Base-by-base conservation (phyloP, 1,140 invertebrate genomes). In the Zaprionus capensis region DNA sequence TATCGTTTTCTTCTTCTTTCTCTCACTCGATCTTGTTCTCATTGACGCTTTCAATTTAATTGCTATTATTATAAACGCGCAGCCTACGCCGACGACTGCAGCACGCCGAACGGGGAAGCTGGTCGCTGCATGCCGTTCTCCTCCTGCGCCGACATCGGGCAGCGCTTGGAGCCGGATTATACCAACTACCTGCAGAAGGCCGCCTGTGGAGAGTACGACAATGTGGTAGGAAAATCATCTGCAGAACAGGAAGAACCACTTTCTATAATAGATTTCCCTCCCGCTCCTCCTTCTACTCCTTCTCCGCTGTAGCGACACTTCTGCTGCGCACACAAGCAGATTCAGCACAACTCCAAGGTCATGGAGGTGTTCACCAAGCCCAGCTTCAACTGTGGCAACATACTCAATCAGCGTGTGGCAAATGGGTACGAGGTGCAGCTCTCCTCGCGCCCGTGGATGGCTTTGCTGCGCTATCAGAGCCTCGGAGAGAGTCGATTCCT, bases 361-460 rank as follows among this genome's bases (percentile, higher is more conserved):
- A 92, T 92, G 80, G 44, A 53, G 36, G 24, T 86, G 14, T 78
- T 92, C 5, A 71, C 62, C 31, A 62, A 57, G 7, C 26, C 71
- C n/a, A 56, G 46, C 41, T 87, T 88, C 28, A 82, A 57, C 17
- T 87, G 84, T 22, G 84, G 84, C n/a, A 67, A 59, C 26, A 73
- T 88, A n/a, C 71, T 88, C 20, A 87, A 64, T 34, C 69, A 83
- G 14, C 92, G 93, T 56, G 93, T 93, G 44, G 67, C 81, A 41
- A 71, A 68, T 38, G 94, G 94, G 5, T 83, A 93, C 56, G 79
- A 82, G 62, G 91, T 94, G 0, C 91, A 92, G 34, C 57, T 94
- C 6, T 92, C 91, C 28, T 93, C 94, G 57, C 93, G 93, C 62
- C 94, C 94, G 11, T 94, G 94, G 94, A 94, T 94, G 93, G 93